Evolutionary conservation across 2,113 vertebrate species (phyloP).

Genomic region (Salvelinus namaycush): DNA sequence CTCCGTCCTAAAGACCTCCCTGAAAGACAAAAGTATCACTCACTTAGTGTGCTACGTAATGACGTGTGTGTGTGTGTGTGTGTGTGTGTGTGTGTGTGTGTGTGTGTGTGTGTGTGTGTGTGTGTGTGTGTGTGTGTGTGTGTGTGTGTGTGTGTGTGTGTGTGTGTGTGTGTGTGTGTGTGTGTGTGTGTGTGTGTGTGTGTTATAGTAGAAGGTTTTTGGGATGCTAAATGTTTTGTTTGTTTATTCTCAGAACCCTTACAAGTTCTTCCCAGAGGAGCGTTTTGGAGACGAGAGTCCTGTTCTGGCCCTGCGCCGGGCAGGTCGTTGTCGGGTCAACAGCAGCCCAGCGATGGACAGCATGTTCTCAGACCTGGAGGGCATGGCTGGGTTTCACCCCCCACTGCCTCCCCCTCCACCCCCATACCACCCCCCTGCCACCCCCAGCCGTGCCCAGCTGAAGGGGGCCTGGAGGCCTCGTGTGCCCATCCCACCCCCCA

Average conservation of each 20-base stretch:
- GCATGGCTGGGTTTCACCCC: slow-evolving; percentile 92
- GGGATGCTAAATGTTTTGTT: neutral
- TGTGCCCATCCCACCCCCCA: slow-evolving; percentile 87
- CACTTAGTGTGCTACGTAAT: too few species aligned
- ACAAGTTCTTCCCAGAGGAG: slow-evolving; percentile 98
- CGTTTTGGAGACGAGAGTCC: slow-evolving; percentile 97
- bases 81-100: too few species aligned
- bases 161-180: too few species aligned
- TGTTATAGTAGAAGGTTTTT: neutral
- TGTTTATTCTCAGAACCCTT: slow-evolving; percentile 83
- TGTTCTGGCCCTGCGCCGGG: slow-evolving; percentile 87
- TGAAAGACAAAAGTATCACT: too few species aligned
- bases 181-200: too few species aligned
- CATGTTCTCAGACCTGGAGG: slow-evolving; percentile 95
- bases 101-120: too few species aligned
- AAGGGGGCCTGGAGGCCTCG: slow-evolving; percentile 93
- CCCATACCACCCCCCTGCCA: slow-evolving; percentile 90
- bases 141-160: too few species aligned
- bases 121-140: too few species aligned
- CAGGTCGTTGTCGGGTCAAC: slow-evolving; percentile 89
- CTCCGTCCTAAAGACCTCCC: neutral
- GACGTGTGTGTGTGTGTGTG: too few species aligned
- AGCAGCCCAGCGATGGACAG: slow-evolving; percentile 92
- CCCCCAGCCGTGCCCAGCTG: slow-evolving; percentile 85
- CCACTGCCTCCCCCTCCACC: slow-evolving; percentile 93